A percentile compares a stretch with the other conserved stretches of the same genome.
These are phyloP conservation scores for Meiosimyza decipiens DNA, from an alignment of 2,888 invertebrate genomes.

Conservation along the genomic window DNA sequence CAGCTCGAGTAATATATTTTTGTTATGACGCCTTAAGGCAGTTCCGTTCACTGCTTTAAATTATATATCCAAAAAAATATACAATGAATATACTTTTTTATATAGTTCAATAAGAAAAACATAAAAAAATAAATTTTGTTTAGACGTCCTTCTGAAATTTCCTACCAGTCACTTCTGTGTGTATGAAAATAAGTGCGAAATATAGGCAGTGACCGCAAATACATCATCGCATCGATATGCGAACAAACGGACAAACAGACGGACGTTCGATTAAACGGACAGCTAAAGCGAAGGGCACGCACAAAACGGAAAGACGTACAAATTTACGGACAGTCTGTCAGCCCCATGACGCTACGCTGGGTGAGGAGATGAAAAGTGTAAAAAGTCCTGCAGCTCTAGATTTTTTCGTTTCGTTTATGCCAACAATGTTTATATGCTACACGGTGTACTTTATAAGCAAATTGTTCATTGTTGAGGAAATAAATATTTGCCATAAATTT, in stretches of 20 bases:
- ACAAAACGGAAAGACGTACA: slow-evolving; percentile 6
- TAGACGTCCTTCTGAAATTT: no score
- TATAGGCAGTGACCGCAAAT: slow-evolving; percentile 43
- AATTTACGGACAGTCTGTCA: slow-evolving; percentile 22
- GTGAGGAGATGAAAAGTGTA: background rate
- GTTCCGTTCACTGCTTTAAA: no score
- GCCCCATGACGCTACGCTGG: background rate
- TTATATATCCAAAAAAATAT: no score
- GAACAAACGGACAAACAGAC: slow-evolving; percentile 24
- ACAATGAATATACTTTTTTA: no score
- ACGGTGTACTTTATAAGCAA: slow-evolving; percentile 29
- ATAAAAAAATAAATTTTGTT: no score
- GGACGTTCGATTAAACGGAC: slow-evolving; percentile 27
- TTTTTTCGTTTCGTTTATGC: background rate
- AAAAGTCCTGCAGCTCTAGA: background rate
- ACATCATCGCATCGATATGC: slow-evolving; percentile 34
- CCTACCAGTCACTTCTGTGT: no score
- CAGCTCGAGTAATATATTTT: no score
- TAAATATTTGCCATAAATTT: slow-evolving; percentile 66
- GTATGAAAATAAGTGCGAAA: slow-evolving; percentile 5
- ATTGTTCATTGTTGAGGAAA: slow-evolving; percentile 64
- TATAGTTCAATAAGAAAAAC: no score
- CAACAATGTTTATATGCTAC: no score
- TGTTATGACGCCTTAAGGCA: no score
- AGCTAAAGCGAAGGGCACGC: background rate